A percentile compares a stretch with the other conserved stretches of the same genome.
Evolutionary conservation across 2,113 vertebrate species (phyloP).

Genomic region (Hemiprocne comata): DNA sequence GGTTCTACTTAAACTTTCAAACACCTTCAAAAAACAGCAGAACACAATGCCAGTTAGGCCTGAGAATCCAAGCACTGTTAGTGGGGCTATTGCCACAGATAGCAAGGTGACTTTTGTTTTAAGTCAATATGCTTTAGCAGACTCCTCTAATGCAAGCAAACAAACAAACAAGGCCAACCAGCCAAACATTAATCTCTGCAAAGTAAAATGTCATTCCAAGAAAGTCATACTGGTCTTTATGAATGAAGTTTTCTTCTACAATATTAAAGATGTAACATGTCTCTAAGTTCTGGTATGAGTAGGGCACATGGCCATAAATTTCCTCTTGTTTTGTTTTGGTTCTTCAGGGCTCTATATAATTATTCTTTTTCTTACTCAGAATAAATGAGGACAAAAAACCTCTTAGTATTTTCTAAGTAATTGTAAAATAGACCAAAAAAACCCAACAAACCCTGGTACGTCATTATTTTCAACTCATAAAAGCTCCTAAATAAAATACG

Average conservation of each 20-base stretch:
- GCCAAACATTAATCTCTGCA: background rate
- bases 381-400: background rate
- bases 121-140: slow-evolving; percentile 51
- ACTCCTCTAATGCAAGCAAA: slow-evolving; percentile 38
- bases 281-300: background rate
- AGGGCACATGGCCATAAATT: background rate
- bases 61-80: background rate
- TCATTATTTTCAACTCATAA: background rate
- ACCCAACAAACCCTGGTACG: background rate
- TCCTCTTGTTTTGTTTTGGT: background rate
- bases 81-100: background rate
- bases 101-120: slow-evolving; percentile 30
- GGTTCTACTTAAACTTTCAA: background rate
- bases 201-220: slow-evolving; percentile 26
- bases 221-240: background rate
- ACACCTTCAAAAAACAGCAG: background rate
- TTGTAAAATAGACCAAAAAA: background rate
- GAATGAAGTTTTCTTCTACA: background rate
- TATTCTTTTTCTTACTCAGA: background rate
- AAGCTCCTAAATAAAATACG: background rate
- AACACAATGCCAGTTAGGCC: background rate
- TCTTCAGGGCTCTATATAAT: background rate
- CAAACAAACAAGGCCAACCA: background rate
- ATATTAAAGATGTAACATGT: background rate
- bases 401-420: background rate